phyloP scores from a whole-genome alignment of 2,797 vertebrate species.

The Erethizon dorsatum region DNA sequence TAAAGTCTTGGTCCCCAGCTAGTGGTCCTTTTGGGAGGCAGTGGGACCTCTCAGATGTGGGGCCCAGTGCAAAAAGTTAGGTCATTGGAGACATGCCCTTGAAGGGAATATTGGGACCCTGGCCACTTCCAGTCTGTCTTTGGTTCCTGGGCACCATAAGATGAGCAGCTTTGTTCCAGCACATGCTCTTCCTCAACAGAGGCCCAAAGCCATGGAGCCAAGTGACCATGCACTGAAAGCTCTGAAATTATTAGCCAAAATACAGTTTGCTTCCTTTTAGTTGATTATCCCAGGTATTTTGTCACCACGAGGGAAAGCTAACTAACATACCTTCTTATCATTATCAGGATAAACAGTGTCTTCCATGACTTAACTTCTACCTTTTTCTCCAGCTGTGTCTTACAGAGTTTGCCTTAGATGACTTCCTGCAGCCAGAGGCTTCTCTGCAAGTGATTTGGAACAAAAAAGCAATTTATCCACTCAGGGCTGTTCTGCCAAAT shows the following conservation, averaged over 20 bases:
- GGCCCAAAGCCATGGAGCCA: no score
- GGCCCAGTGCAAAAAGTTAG: background rate
- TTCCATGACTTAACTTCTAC: background rate
- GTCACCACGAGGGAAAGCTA: background rate
- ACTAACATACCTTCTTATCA: background rate
- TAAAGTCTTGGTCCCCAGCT: background rate
- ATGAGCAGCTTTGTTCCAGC: background rate
- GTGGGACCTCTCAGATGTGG: background rate
- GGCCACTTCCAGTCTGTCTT: background rate
- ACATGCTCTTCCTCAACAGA: background rate
- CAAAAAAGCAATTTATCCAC: background rate
- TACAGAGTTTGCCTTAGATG: background rate
- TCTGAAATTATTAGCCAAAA: background rate
- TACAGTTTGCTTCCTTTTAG: background rate
- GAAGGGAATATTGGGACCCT: background rate
- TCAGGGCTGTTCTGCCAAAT: background rate
- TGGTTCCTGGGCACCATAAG: background rate
- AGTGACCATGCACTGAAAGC: background rate
- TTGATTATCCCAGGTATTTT: background rate
- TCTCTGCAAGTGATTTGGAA: background rate
- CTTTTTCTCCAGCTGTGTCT: background rate
- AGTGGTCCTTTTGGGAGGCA: background rate
- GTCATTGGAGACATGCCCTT: background rate
- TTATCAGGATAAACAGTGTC: background rate
- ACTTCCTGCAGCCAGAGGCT: background rate